phyloP scores from a whole-genome alignment of 2,888 invertebrate species.

The Torymus texanus region DNA sequence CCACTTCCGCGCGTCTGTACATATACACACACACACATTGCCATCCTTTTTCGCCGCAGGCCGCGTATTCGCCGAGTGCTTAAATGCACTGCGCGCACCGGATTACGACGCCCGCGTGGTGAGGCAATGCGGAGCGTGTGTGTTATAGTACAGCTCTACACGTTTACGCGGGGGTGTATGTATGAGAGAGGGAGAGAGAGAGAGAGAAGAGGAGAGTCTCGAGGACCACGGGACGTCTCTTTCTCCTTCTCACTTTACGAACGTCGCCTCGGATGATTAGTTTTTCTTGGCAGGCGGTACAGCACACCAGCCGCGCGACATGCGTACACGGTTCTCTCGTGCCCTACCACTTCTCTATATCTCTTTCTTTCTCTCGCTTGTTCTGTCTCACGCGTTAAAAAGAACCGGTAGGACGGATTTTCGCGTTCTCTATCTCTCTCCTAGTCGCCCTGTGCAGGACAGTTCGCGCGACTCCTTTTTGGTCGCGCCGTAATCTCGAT shows the following conservation, averaged over 20 bases:
- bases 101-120: slow-evolving; percentile 64
- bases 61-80: slow-evolving; percentile 69
- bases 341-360: no score
- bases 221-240: neutral
- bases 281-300: slow-evolving; percentile 42
- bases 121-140: no score
- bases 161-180: neutral
- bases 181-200: slow-evolving; percentile 28
- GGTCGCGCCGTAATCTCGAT: slow-evolving; percentile 1
- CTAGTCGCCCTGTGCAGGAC: neutral
- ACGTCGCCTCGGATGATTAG: slow-evolving; percentile 45
- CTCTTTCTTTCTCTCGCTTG: neutral
- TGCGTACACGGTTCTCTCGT: neutral
- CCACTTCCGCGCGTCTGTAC: slow-evolving; percentile 20
- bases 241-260: slow-evolving; percentile 7
- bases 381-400: neutral
- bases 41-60: slow-evolving; percentile 26
- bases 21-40: no score
- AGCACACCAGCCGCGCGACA: neutral
- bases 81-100: slow-evolving; percentile 71
- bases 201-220: slow-evolving; percentile 15
- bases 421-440: neutral
- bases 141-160: neutral
- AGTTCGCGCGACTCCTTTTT: neutral
- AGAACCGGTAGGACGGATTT: neutral